Base-by-base conservation (phyloP, 1,140 invertebrate genomes). In the Philotrypesis tridentata region DNA sequence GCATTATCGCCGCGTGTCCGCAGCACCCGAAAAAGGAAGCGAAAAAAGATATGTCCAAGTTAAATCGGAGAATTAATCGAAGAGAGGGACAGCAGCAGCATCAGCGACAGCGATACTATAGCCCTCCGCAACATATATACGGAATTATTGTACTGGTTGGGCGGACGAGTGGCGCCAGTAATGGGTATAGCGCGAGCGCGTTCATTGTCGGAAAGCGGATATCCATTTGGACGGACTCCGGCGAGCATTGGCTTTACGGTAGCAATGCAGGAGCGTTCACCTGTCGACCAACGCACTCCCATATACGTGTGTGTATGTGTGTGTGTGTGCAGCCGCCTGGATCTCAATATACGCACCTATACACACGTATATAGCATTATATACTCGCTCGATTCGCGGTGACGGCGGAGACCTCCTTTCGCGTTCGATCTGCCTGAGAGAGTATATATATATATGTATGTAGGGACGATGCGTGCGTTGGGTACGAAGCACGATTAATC, bases 171-270 rank as follows among this genome's bases (percentile, higher is more conserved):
- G 60, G 61, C 25, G 33, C 27, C 76, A 21, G 43, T 79, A 78
- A 68, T 33, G 23, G 76, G 67, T 14, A 63, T 14, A 31, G 43
- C 25, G 31, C 31, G 21, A n/a, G 31, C 48, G 37, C 68, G 48
- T 72, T 37, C 27, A 72, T 71, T 79, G 70, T 73, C 67, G 70
- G 78, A 63, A 72, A 79, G 68, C 78, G 78, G 79, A 73, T 73
- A 73, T 73, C 70, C 70, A 80, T 80, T 80, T 80, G 73, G 55
- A 29, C 33, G 23, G 37, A 21, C 60, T 71, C 31, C 12, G 33
- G 55, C 40, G 33, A 23, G 67, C 23, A 73, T 43, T 17, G 60
- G 14, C 37, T 73, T 73, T 65, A 73, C 63, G 70, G 33, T 7
- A 21, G 4, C 43, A 27, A 31, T 29, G 21, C 48, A 61, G 60